These are phyloP conservation scores for Chrysomela aeneicollis DNA, from an alignment of 2,888 invertebrate species.

Conservation along the genomic window DNA sequence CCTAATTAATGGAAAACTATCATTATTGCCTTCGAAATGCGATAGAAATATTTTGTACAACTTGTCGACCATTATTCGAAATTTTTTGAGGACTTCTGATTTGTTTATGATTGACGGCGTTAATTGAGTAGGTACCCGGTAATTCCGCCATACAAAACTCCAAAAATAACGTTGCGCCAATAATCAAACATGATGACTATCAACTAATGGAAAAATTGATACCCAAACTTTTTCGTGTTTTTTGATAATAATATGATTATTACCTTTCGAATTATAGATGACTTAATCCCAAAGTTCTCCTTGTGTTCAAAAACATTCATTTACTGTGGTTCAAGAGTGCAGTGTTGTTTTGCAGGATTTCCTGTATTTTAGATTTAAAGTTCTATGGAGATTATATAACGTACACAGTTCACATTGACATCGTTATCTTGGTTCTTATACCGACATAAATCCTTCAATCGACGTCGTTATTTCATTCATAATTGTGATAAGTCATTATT, in stretches of 20 bases:
- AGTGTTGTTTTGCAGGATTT: constrained; percentile 34
- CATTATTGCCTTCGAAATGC: no score
- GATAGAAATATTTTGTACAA: no score
- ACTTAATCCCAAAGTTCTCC: constrained; percentile 3
- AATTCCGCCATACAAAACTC: no score
- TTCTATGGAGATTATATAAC: constrained; percentile 31
- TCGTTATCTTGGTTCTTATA: constrained; percentile 20
- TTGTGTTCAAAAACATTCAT: constrained; percentile 32
- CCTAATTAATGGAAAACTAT: no score
- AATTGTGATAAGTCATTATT: background rate
- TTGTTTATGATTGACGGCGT: no score
- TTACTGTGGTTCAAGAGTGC: constrained; percentile 32
- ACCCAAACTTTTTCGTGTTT: no score
- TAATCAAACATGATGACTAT: no score
- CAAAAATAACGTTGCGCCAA: no score
- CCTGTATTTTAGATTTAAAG: constrained; percentile 36
- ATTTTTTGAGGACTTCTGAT: no score
- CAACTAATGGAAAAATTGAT: no score
- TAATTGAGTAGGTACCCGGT: no score
- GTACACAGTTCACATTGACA: constrained; percentile 34
- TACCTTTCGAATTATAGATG: background rate
- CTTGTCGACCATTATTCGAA: no score
- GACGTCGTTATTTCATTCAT: constrained; percentile 21
- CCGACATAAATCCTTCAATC: constrained; percentile 15
- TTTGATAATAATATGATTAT: background rate